Conservation (phyloP, 1,140 invertebrate species). For the Coelopa frigida region DNA sequence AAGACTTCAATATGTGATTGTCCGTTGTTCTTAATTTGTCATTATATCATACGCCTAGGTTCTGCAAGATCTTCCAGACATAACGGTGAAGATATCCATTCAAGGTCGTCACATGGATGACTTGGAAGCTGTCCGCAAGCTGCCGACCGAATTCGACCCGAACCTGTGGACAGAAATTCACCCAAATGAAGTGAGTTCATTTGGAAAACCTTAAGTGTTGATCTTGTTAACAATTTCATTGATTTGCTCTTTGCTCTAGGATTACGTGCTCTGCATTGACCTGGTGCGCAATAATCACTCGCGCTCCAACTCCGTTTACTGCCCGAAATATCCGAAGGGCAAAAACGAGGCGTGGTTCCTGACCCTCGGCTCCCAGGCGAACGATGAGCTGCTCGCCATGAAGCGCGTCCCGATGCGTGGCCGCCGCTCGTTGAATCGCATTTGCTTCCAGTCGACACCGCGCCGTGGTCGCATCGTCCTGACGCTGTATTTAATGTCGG, state of each 20-base stretch:
- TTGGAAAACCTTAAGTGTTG: conserved; percentile 3
- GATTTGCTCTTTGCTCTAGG: conserved; percentile 45
- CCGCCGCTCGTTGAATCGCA: conserved; percentile 44
- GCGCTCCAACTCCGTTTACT: conserved; percentile 47
- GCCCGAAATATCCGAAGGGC: conserved; percentile 80
- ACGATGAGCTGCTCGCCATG: conserved; percentile 75
- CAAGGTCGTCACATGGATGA: conserved; percentile 51
- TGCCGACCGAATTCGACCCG: conserved; percentile 18
- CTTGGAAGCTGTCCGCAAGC: conserved; percentile 44
- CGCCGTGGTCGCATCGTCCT: conserved; percentile 64
- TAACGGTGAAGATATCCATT: conserved; percentile 52
- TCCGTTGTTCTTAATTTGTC: background rate
- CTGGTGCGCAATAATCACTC: conserved; percentile 43
- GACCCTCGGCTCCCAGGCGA: conserved; percentile 66
- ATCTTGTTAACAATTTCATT: conserved; percentile 1
- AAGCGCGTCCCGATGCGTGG: conserved; percentile 59
- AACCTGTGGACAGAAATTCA: conserved; percentile 53
- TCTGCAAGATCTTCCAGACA: conserved; percentile 55
- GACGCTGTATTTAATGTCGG: conserved; percentile 84
- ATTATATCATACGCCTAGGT: conserved; percentile 43
- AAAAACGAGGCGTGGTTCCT: conserved; percentile 98
- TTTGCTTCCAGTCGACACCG: conserved; percentile 40
- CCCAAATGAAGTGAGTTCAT: conserved; percentile 48
- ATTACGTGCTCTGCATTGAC: conserved; percentile 62
- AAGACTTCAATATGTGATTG: background rate